Base-by-base conservation (phyloP, 2,888 invertebrate genomes). In the Prosopocoilus inquinatus region DNA sequence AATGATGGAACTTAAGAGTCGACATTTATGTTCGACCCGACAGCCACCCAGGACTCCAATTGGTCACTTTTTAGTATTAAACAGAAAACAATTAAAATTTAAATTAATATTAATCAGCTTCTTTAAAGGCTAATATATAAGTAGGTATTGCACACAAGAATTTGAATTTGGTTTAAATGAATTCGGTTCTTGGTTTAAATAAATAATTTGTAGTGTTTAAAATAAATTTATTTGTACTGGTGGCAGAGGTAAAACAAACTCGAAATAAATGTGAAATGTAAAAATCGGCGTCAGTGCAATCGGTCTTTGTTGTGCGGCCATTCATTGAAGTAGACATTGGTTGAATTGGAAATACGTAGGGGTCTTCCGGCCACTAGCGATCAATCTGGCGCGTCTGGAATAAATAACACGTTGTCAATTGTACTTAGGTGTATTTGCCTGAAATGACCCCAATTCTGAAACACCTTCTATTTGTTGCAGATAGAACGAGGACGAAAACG, bases 261-360 rank as follows among this genome's bases (percentile, higher is more conserved):
- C 59, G 60, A 62, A 68, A 68, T 67, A 67, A 67, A 68, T 68
- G 67, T 62, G 62, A 61, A 65, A 64, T 63, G 67, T 63, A 65
- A 66, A 68, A 68, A 67, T 64, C 61, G 50, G 58, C 47, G 59
- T 64, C 60, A 59, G 63, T 59, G 67, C 66, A 66, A 68, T 69
- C 66, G 63, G 55, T 68, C 67, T 67, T 65, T 67, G 67, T 69
- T 67, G 67, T 59, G 59, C 55, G 66, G 65, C 64, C 64, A 68
- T 69, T 69, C 67, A 67, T 67, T 66, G 66, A 64, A 64, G 59
- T 65, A 67, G 68, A 68, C 65, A 67, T 66, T 66, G 63, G 67
- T 65, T 67, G 69, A 69, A 69, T 68, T 68, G 68, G 65, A 67
- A 69, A 68, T 68, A 56, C 57, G 48, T 51, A 16, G 39, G 50